Percentiles rank a stretch among this genome's conserved stretches.
phyloP scores from a whole-genome alignment of 2,888 invertebrate species.

The Mystacides longicornis region DNA sequence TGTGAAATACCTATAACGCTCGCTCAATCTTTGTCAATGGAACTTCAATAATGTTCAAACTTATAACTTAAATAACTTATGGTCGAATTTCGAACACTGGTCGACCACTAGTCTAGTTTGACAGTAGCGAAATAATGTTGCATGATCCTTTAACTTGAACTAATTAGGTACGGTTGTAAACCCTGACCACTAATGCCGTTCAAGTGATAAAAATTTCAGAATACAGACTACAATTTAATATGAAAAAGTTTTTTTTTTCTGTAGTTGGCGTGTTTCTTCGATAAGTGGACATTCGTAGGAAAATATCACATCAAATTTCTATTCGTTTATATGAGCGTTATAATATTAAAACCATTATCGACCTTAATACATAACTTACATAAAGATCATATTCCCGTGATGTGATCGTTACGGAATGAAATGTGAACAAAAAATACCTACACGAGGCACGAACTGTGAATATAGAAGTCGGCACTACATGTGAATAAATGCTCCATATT shows the following conservation, averaged over 20 bases:
- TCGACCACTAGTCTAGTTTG: too few relatives aligned
- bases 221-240: neutral
- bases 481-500: neutral
- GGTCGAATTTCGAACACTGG: too few relatives aligned
- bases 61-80: too few relatives aligned
- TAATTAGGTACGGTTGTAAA: too few relatives aligned
- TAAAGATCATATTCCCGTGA: neutral
- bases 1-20: too few relatives aligned
- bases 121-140: too few relatives aligned
- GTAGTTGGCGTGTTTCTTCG: neutral
- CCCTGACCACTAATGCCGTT: neutral
- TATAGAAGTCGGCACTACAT: too few relatives aligned
- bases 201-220: neutral
- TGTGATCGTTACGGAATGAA: neutral
- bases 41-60: too few relatives aligned
- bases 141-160: too few relatives aligned
- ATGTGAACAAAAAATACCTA: neutral
- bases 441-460: neutral
- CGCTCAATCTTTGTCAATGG: too few relatives aligned
- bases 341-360: neutral
- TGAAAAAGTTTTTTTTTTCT: neutral
- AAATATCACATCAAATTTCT: neutral
- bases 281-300: neutral
- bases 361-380: slow-evolving; percentile 1
- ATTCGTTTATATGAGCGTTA: neutral